Evolutionary conservation across 2,113 vertebrate species (phyloP).

Genomic region (Pelvicachromis taeniatus): DNA sequence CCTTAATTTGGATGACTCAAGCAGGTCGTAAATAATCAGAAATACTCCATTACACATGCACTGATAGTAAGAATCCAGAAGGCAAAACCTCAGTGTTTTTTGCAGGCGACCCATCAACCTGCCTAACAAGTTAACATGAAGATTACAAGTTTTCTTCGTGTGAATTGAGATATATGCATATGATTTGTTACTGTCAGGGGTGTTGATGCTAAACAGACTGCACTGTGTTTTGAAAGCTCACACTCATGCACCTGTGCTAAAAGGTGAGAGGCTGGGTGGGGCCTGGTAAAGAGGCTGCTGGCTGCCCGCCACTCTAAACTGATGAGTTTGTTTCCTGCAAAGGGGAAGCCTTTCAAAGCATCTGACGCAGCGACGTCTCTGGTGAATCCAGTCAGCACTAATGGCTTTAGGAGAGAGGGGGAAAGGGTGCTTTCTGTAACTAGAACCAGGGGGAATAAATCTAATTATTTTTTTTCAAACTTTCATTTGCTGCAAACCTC

Average conservation of each 20-base stretch:
- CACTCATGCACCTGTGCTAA: neutral
- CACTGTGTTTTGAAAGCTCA: neutral
- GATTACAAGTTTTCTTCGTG: neutral
- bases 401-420: neutral
- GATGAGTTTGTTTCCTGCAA: conserved; percentile 7
- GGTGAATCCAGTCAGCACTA: conserved; percentile 52
- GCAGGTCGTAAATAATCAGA: neutral
- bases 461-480: neutral
- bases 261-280: neutral
- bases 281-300: neutral
- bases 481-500: neutral
- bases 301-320: neutral
- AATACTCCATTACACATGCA: neutral
- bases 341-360: neutral
- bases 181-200: neutral
- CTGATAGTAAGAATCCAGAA: neutral
- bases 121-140: neutral
- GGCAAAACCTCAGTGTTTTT: neutral
- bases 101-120: neutral
- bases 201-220: neutral
- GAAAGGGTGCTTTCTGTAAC: neutral
- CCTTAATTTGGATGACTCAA: neutral
- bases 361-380: conserved; percentile 42
- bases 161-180: neutral
- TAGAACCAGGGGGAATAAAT: conserved; percentile 55